Conservation (phyloP, 2,888 invertebrate species). For the Polia nebulosa region DNA sequence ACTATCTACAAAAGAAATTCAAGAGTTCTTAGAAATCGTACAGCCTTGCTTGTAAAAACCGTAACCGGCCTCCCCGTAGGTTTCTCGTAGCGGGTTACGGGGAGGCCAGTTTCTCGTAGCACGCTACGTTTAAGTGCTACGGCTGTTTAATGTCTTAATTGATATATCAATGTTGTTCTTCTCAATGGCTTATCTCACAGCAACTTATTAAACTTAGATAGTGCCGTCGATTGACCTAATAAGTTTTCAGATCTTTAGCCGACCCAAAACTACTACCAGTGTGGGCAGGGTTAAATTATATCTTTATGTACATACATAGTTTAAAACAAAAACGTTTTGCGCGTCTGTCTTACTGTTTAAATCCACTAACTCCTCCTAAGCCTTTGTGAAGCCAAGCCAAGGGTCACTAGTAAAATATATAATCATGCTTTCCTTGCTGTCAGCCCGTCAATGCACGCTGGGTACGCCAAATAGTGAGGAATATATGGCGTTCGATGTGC, state of each 20-base stretch:
- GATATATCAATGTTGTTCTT: not conserved
- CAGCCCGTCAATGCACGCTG: conserved; percentile 43
- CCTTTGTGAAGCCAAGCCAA: not conserved
- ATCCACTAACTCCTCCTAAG: not conserved
- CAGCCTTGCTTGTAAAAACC: not conserved
- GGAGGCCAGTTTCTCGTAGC: conserved; percentile 25
- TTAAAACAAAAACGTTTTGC: no score
- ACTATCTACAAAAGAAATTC: not conserved
- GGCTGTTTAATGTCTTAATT: conserved; percentile 13
- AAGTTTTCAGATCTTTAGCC: not conserved
- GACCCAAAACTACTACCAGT: no score
- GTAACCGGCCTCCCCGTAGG: conserved; percentile 37
- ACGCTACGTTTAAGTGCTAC: conserved; percentile 29
- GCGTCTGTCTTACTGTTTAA: not conserved
- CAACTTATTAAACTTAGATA: no score
- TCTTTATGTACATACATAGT: no score
- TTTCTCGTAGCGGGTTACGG: conserved; percentile 34
- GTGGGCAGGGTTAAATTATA: no score
- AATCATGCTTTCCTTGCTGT: conserved; percentile 26
- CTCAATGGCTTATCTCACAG: not conserved
- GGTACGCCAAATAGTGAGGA: conserved; percentile 52
- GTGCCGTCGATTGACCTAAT: not conserved
- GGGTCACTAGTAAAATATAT: conserved; percentile 27
- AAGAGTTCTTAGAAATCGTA: conserved; percentile 26
- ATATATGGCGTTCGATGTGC: conserved; percentile 60